These are phyloP conservation scores for Mastacembelus armatus DNA, from an alignment of 2,797 vertebrate genomes.

Conservation along the genomic window DNA sequence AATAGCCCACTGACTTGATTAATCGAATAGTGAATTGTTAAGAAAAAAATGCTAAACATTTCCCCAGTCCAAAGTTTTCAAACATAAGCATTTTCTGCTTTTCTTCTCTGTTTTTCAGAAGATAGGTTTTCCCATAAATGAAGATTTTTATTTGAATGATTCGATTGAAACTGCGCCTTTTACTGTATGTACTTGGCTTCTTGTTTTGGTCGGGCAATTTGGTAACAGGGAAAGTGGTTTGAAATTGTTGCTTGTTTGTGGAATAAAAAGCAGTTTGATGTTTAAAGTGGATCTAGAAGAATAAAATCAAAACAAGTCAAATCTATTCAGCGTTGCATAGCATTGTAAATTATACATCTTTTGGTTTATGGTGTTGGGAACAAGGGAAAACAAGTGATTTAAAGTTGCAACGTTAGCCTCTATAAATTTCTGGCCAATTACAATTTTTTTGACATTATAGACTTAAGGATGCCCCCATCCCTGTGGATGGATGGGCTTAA, in stretches of 20 bases:
- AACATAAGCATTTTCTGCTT: neutral
- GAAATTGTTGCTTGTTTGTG: neutral
- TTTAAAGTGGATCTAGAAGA: slow-evolving; percentile 3
- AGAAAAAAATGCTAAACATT: too few species aligned
- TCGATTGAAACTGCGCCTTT: neutral
- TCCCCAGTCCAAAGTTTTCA: too few species aligned
- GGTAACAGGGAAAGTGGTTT: neutral
- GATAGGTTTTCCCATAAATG: neutral
- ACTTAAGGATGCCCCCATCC: too few species aligned
- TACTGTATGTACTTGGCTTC: neutral
- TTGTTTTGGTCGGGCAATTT: neutral
- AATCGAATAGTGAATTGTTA: too few species aligned
- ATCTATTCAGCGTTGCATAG: neutral
- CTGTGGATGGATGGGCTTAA: too few species aligned
- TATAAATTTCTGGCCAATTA: too few species aligned
- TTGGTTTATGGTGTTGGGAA: too few species aligned
- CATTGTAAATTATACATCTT: neutral
- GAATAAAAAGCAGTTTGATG: neutral
- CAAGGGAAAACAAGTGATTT: too few species aligned
- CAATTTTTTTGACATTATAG: too few species aligned
- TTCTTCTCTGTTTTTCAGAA: neutral
- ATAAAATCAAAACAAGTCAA: too few species aligned
- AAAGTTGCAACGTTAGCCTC: too few species aligned
- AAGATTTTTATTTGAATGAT: neutral
- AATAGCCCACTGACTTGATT: too few species aligned